Base-by-base conservation (phyloP, 2,888 invertebrate species). In the Drosophila imparisetae region DNA sequence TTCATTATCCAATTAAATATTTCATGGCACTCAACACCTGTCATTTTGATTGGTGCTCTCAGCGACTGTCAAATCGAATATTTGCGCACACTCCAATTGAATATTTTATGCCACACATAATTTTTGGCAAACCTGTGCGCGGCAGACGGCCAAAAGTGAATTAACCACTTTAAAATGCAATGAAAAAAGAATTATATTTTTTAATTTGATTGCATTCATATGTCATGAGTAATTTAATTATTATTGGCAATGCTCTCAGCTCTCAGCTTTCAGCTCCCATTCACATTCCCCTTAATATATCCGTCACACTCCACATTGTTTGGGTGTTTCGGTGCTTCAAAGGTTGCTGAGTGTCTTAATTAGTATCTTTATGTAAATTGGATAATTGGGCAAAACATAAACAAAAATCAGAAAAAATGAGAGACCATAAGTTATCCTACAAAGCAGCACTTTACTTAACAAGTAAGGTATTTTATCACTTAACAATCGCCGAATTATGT, bases 181-280 rank as follows among this genome's bases (percentile, higher is more conserved):
- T 29, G 30, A 63, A 53, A 50, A 70, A 70, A 48, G 67, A 69
- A 66, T 67, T 72, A 57, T 66, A 73, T 81, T 74, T 62, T 78
- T 79, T 72, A 75, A 80, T 81, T 86, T 74, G 72, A 81, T 86
- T 81, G 63, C 78, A 73, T 67, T 78, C 66, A 75, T 80, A 80
- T 72, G 68, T 53, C 69, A 72, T 72, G 60, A 36, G 76, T 73
- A 83, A 84, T 89, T 89, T 72, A 75, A 89, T 86, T 81, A 75
- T 72, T 69, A 78, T 64, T 67, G 54, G 13, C 27, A 55, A n/a
- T 27, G 40, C 40, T 42, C 57, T n/a, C 70, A 24, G 40, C 40
- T 42, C 40, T 18, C 69, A 24, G 38, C 40, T 57, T 42, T n/a
- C 70, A 24, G 30, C 21, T 32, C 10, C 38, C 49, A 30, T 21